phyloP scores from a whole-genome alignment of 1,140 invertebrate species.

The Drosophila orosa region DNA sequence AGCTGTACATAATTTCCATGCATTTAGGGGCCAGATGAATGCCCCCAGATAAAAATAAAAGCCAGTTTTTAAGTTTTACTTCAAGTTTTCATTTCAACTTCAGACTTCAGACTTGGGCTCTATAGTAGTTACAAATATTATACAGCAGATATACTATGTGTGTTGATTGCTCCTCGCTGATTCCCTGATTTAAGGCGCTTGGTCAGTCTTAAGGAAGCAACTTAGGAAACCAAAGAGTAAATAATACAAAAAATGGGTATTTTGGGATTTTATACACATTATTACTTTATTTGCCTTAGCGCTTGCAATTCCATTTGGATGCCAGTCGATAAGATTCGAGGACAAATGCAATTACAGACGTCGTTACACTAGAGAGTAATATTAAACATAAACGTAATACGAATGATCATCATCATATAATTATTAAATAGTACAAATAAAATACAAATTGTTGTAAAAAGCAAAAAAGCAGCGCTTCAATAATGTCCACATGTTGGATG shows the following conservation, averaged over 20 bases:
- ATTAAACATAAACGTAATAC: slow-evolving; percentile 77
- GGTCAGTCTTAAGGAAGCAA: neutral
- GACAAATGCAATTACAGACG: slow-evolving; percentile 70
- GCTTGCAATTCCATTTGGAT: slow-evolving; percentile 58
- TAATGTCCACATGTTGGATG: neutral
- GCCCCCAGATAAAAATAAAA: slow-evolving; percentile 29
- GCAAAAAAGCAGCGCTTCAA: slow-evolving; percentile 40
- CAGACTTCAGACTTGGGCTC: slow-evolving; percentile 36
- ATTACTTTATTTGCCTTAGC: slow-evolving; percentile 63
- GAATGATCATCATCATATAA: slow-evolving; percentile 61
- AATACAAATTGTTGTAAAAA: slow-evolving; percentile 53
- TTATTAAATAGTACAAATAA: slow-evolving; percentile 59
- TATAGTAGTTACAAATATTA: slow-evolving; percentile 1
- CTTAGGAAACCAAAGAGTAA: slow-evolving; percentile 7
- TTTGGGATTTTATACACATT: slow-evolving; percentile 68
- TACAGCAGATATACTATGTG: slow-evolving; percentile 10
- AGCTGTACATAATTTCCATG: slow-evolving; percentile 27
- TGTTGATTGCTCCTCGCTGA: slow-evolving; percentile 14
- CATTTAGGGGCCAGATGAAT: slow-evolving; percentile 34
- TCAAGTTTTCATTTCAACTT: slow-evolving; percentile 14
- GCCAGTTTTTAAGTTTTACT: slow-evolving; percentile 22
- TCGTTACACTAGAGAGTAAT: slow-evolving; percentile 65
- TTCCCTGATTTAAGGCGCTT: neutral
- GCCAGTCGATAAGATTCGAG: slow-evolving; percentile 41
- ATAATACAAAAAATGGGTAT: slow-evolving; percentile 8